Evolutionary conservation across 2,113 vertebrate genomes (phyloP).

Genomic region (Hymenochirus boettgeri): DNA sequence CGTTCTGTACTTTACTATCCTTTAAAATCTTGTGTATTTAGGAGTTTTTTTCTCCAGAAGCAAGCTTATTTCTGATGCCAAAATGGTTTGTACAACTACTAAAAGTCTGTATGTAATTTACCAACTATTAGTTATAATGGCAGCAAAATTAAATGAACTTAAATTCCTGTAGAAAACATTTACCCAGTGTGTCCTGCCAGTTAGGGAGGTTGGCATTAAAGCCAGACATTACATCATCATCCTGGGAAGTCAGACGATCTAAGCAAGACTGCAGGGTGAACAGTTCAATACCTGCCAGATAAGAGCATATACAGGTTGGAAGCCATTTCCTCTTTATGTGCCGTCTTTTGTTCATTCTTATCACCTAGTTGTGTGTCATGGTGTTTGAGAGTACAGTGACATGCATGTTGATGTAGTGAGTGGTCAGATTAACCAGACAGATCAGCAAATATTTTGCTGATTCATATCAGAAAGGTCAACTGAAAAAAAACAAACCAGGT

Average conservation of each 20-base stretch:
- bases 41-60: no score
- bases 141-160: constrained; percentile 62
- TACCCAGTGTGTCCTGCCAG: constrained; percentile 76
- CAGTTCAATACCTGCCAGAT: constrained; percentile 86
- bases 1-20: no score
- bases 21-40: no score
- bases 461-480: constrained; percentile 53
- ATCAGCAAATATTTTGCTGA: constrained; percentile 50
- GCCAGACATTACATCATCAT: constrained; percentile 96
- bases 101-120: no score
- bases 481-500: constrained; percentile 35
- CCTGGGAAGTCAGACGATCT: constrained; percentile 88
- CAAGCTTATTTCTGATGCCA: no score
- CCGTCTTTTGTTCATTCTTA: constrained; percentile 42
- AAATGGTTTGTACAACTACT: no score
- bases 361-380: constrained; percentile 51
- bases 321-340: constrained; percentile 57
- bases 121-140: no score
- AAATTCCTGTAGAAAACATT: constrained; percentile 65
- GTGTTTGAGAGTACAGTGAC: constrained; percentile 49
- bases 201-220: constrained; percentile 89
- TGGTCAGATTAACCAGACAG: constrained; percentile 47
- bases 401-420: constrained; percentile 47
- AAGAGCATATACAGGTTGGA: constrained; percentile 64
- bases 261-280: constrained; percentile 84